Evolutionary conservation across 2,797 vertebrate genomes (phyloP), one percentile per base, ranked within the genome.

Genomic region (Argya squamiceps): DNA sequence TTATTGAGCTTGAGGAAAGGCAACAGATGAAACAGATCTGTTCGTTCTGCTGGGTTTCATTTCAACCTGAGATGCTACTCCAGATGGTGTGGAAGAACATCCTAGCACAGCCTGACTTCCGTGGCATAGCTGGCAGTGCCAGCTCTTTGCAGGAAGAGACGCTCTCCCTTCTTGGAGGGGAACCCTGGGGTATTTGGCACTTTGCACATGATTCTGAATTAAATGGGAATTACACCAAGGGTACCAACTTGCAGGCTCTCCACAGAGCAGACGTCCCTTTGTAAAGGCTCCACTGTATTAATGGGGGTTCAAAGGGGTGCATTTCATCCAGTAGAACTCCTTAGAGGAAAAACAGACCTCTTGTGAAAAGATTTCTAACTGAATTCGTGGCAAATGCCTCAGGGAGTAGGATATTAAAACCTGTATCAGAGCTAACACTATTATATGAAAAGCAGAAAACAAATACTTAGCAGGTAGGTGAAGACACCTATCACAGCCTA

Each of bases 1-100:
- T 75, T 46, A 15, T 0, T 58, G 32, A 49, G 29, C 50, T 95
- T 67, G 44, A 90, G 79, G 82, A 88, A 83, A 71, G 46, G 55
- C 83, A 94, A 18, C 46, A 85, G 82, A 68, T 73, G 43, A 89
- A 76, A 32, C 22, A 46, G 47, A 82, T 89, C 55, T 29, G 1
- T 83, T 83, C 65, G 46, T 85, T 95, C n/a, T 69, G 73, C 65
- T 46, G 73, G 78, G 23, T 68, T 92, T 92, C 49, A 65, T 63
- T 88, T 81, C 77, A 86, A 24, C 89, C 59, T 13, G 76, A 86
- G 63, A 24, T 52, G 37, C 76, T 69, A 2, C 69, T 94, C 79
- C 91, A 96, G 88, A 79, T 91, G 93, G 91, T 70, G 52, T 73
- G 70, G 69, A 90, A 82, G 16, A 95, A 41, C 65, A 78, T 58